phyloP scores from a whole-genome alignment of 2,888 invertebrate species.

The Microchrysa polita region DNA sequence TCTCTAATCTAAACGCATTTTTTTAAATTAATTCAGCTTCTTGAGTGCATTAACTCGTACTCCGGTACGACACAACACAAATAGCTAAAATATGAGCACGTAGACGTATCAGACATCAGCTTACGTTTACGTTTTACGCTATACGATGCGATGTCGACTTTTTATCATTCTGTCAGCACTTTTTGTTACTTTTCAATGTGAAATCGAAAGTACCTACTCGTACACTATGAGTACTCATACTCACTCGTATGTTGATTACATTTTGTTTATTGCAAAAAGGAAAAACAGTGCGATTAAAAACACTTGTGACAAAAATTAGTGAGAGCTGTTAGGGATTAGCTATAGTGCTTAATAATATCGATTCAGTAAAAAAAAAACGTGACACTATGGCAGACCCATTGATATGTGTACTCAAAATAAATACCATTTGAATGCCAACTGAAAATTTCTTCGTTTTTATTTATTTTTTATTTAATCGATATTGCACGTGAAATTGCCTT shows the following conservation, averaged over 20 bases:
- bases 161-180: slow-evolving; percentile 5
- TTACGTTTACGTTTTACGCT: background rate
- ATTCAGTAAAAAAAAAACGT: too few species aligned
- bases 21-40: slow-evolving; percentile 31
- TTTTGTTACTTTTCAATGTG: slow-evolving; percentile 30
- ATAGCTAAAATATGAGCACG: background rate
- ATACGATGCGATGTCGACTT: too few species aligned
- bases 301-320: too few species aligned
- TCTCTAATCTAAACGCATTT: background rate
- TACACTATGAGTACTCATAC: too few species aligned
- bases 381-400: too few species aligned
- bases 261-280: background rate
- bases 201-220: slow-evolving; percentile 27
- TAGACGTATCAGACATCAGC: background rate
- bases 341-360: too few species aligned
- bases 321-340: too few species aligned
- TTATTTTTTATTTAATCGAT: background rate
- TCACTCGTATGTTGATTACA: too few species aligned
- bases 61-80: background rate
- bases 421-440: too few species aligned
- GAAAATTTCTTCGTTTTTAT: background rate
- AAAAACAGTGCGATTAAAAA: too few species aligned
- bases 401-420: too few species aligned
- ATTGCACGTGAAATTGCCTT: too few species aligned
- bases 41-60: slow-evolving; percentile 35